Evolutionary conservation across 1,140 invertebrate species (phyloP).

Genomic region (Conus ventricosus): DNA sequence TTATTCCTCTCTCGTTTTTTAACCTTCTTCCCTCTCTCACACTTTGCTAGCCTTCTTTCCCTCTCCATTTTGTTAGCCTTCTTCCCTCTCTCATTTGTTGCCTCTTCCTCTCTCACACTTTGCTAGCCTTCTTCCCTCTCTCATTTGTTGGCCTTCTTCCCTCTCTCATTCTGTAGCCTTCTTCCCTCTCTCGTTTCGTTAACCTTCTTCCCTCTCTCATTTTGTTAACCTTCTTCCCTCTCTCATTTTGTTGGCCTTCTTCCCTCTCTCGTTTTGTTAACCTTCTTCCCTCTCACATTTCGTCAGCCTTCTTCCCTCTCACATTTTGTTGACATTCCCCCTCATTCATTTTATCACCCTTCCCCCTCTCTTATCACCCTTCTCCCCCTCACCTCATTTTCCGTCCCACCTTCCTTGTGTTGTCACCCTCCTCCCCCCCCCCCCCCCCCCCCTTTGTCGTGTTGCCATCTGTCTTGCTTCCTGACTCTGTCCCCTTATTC

Average conservation of each 20-base stretch:
- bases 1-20: no score
- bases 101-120: neutral
- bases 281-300: neutral
- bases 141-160: no score
- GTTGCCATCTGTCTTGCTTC: no score
- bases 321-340: neutral
- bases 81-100: neutral
- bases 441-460: no score
- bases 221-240: neutral
- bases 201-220: neutral
- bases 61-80: neutral
- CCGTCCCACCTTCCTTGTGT: no score
- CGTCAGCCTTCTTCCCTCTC: neutral
- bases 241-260: neutral
- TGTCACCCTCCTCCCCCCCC: no score
- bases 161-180: neutral
- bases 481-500: no score
- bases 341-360: neutral
- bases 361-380: neutral
- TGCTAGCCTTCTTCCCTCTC: neutral
- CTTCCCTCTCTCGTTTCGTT: no score
- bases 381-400: no score
- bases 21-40: no score
- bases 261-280: neutral
- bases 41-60: no score